Evolutionary conservation across 2,797 vertebrate species (phyloP).

Genomic region (Phylloscopus collybita): DNA sequence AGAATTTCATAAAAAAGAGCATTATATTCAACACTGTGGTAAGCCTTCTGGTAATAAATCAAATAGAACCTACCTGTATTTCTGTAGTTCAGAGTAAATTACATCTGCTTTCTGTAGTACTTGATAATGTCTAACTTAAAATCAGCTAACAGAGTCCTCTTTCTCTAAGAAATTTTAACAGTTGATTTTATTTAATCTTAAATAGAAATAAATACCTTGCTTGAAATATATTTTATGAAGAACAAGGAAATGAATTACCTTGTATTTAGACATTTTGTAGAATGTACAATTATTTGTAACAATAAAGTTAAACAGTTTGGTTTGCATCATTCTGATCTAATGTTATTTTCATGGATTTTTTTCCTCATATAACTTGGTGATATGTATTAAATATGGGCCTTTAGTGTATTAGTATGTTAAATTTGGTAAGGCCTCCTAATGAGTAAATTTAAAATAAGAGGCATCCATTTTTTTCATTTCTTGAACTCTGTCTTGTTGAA

Average conservation of each 20-base stretch:
- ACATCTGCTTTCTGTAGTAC: background rate
- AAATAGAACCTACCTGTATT: background rate
- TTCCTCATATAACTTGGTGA: background rate
- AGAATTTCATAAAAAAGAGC: background rate
- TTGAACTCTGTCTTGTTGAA: background rate
- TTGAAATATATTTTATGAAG: background rate
- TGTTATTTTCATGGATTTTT: accelerated
- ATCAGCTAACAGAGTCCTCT: background rate
- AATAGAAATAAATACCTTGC: background rate
- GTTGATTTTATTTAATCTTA: background rate
- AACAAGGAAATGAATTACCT: background rate
- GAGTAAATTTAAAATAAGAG: background rate
- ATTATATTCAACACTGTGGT: background rate
- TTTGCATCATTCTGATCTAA: background rate
- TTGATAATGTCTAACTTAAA: background rate
- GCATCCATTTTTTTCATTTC: background rate
- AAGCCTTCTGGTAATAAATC: background rate
- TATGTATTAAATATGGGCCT: background rate
- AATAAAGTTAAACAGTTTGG: background rate
- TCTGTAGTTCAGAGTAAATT: background rate
- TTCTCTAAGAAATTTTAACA: background rate
- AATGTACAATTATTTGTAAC: background rate
- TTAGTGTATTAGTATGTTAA: background rate
- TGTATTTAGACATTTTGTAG: background rate
- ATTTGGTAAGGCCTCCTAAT: background rate